Base-by-base conservation (phyloP, 2,888 invertebrate genomes). In the Masnerella sp. region DNA sequence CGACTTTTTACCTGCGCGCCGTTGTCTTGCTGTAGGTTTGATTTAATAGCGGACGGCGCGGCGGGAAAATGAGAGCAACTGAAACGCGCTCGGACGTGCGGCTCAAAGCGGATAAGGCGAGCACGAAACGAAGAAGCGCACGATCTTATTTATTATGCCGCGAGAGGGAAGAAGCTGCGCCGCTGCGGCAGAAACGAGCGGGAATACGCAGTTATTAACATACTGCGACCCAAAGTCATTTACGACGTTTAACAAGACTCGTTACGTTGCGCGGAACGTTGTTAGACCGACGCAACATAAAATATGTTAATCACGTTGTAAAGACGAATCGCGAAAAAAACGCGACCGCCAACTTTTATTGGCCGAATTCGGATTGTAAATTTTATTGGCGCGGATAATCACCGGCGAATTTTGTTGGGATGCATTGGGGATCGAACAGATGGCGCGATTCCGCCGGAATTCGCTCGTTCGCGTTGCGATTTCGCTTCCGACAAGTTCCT, bases 41-140 rank as follows among this genome's bases (percentile, higher is more conserved):
- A 82, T 81, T 81, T 81, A 80, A 81, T 80, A 79, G 79, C 77
- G 68, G 42, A 65, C 52, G 12, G 36, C 43, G 68, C 68, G 62
- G 62, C 78, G 69, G 75, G 77, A 77, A 79, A 81, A 81, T 80
- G 77, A 80, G 80, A 81, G 80, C 80, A 80, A 81, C 79, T 80
- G 79, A 77, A 74, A 54, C 69, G 65, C 62, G 61, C 76, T 76
- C 73, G 75, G 70, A 77, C 76, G 75, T 76, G 74, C 78, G 65
- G 64, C 74, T 73, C 70, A 58, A 69, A 59, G 77, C 69, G 74
- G 61, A 74, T 70, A 74, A 74, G 51, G 58, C 59, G n/a, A n/a
- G n/a, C n/a, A n/a, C n/a, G n/a, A n/a, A 69, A 61, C 56, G 58
- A 64, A 74, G 74, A 70, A 74, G 77, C 59, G 64, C 77, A 71